Evolutionary conservation across 2,888 invertebrate genomes (phyloP), one percentile per base, ranked within the genome.

Genomic region (Pyrrhia umbra): DNA sequence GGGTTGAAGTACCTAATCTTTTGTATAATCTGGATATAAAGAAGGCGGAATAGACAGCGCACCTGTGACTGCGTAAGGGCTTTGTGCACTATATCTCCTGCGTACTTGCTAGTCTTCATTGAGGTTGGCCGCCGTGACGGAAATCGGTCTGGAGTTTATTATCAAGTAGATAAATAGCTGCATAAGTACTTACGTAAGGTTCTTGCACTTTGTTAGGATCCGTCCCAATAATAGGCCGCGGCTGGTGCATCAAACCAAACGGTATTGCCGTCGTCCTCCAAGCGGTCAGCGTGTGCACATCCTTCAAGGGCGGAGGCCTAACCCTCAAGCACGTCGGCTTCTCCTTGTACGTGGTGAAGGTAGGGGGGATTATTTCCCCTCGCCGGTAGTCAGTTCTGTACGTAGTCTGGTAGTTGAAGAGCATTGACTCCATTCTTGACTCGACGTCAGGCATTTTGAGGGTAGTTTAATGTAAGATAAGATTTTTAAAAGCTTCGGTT

Each of bases 341-440:
- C 13, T 68, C 68, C 27, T 84, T 71, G 25, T 82, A 88, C 3
- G 54, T 63, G 0, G 87, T 90, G 1, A 61, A 62, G 0, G 77
- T 30, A 0, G 69, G 60, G 0, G 82, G 58, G 6, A 66, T 67
- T 1, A 90, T 72, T 2, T 81, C 65, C 0, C 76, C 65, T 2
- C 58, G 16, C 1, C 75, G 81, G 46, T 63, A 90, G 43, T 89
- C 86, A 0, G 86, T 86, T 50, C 63, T 77, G 16, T 83, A 67
- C 0, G 84, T 86, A 0, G 90, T 89, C 47, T 78, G 83, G 45
- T 86, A 81, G 47, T 88, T 66, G 39, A 91, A 92, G 0, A 91
- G 70, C 83, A 91, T 82, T 0, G 46, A 25, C 23, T 88, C 85
- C 43, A 77, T 73, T 50, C 72, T 80, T 0, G 30, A 46, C 55